Percentiles rank a stretch among this genome's conserved stretches.
These are phyloP conservation scores for Petromus typicus DNA, from an alignment of 2,113 vertebrate genomes.

Conservation along the genomic window DNA sequence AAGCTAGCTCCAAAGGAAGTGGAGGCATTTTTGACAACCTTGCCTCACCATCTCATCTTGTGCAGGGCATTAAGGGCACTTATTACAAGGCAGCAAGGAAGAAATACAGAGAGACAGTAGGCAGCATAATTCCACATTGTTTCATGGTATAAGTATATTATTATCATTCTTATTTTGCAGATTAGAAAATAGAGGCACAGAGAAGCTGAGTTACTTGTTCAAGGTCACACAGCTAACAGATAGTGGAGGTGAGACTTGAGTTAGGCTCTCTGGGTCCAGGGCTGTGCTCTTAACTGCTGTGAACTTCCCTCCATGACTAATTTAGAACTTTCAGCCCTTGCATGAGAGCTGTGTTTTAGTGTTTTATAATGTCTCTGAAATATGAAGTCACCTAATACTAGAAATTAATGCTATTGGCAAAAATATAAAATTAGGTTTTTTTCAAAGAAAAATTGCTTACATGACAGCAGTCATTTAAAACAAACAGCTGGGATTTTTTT, in stretches of 20 bases:
- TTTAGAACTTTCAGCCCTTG: background rate
- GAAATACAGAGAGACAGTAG: background rate
- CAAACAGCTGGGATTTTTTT: background rate
- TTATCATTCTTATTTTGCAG: background rate
- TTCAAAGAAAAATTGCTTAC: constrained; percentile 1
- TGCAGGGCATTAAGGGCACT: background rate
- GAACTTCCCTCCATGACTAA: background rate
- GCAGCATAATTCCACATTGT: background rate
- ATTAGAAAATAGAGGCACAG: background rate
- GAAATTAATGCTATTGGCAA: background rate
- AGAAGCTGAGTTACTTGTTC: background rate
- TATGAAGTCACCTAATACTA: background rate
- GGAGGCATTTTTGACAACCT: background rate
- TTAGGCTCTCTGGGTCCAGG: background rate
- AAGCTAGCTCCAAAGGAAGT: background rate
- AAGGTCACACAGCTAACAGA: background rate
- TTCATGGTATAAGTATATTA: background rate
- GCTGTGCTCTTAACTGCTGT: background rate
- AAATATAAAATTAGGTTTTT: background rate
- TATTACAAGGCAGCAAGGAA: background rate
- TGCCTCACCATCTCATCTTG: background rate
- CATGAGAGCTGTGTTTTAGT: background rate
- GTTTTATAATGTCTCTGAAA: constrained; percentile 35
- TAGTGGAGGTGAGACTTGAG: background rate
- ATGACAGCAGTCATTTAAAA: constrained; percentile 50